Base-by-base conservation (phyloP, 2,113 vertebrate species). In the Scortum barcoo region DNA sequence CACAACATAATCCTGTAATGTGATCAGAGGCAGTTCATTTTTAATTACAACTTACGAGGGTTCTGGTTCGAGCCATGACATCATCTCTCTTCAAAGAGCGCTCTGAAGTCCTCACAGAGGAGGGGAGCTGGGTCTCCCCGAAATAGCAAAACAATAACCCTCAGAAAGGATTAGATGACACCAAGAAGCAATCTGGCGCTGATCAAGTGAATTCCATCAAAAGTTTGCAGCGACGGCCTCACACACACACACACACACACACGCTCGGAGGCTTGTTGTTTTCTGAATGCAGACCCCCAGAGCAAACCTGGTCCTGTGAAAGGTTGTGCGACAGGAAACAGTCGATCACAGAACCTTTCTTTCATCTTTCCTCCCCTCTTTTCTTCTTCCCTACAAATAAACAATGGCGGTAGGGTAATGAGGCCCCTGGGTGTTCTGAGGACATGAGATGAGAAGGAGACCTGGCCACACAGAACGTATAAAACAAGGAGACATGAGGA, bases 331-430 rank as follows among this genome's bases (percentile, higher is more conserved):
- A 85, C 78, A 66, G 86, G 92, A 93, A 92, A 57, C 85, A 83
- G 81, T 91, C 69, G 44, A 94, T 92, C 85, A 85, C 84, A 88
- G 71, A 79, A 79, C 58, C 83, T 90, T 88, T 81, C 85, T 93
- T 93, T 92, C 83, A 90, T 94, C 85, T 83, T 44, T 42, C 84
- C 44, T 73, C 76, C 84, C 51, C 53, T 62, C 81, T 67, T 87
- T 86, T 73, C 69, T 86, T 87, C 70, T 75, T 61, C 67, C 85
- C 54, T 73, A 38, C 91, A 91, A 92, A 93, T 91, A 94, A 94
- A 94, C 93, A 94, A 87, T 80, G 77, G 78, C 56, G 77, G 83
- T 67, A 78, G 77, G 78, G 85, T 93, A 94, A 95, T 92, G 92
- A 92, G 93, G 78, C 93, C 86, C 86, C 84, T 70, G 91, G 89